phyloP scores from a whole-genome alignment of 1,140 invertebrate species.

The Bombus polaris region DNA sequence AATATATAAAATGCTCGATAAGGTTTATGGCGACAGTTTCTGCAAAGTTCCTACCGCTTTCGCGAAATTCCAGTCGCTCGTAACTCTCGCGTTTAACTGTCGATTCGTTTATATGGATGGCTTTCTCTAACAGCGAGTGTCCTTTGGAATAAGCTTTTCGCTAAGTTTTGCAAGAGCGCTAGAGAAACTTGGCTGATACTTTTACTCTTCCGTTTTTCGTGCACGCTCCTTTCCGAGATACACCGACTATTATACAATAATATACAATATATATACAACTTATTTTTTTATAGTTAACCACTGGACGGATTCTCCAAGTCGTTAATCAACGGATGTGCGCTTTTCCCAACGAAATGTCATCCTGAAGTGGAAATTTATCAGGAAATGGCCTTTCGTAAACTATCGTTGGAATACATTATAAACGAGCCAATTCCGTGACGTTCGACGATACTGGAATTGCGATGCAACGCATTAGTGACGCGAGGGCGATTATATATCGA shows the following conservation, averaged over 20 bases:
- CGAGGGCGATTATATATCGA: neutral
- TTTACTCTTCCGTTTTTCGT: neutral
- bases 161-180: neutral
- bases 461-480: neutral
- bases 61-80: neutral
- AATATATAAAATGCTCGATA: too few species aligned
- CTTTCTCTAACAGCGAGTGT: neutral
- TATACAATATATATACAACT: too few species aligned
- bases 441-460: neutral
- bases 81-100: conserved; percentile 1
- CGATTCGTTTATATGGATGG: conserved; percentile 13
- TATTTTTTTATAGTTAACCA: too few species aligned
- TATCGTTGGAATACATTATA: neutral
- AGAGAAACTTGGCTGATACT: too few species aligned
- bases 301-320: too few species aligned
- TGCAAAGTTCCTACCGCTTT: neutral
- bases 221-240: neutral
- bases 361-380: neutral
- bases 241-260: neutral
- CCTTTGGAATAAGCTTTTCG: neutral
- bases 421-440: neutral
- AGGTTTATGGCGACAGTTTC: neutral
- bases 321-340: neutral
- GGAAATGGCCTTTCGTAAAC: neutral
- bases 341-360: neutral